A percentile compares a stretch with the other conserved stretches of the same genome.
Evolutionary conservation across 2,797 vertebrate genomes (phyloP).

Genomic region (Anisognathus igniventris): DNA sequence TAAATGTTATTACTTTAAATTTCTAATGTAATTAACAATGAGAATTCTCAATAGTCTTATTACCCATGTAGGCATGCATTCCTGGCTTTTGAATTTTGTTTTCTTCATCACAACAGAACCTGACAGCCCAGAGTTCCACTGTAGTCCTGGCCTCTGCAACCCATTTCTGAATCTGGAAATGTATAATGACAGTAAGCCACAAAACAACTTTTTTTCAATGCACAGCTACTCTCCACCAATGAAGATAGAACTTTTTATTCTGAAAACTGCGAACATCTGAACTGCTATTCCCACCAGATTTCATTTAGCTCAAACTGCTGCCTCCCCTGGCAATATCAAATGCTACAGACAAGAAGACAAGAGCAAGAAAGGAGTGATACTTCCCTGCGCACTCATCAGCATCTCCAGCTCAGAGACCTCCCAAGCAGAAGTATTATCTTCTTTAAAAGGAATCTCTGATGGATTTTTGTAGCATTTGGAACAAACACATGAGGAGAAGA

Average conservation of each 20-base stretch:
- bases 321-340: background rate
- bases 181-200: background rate
- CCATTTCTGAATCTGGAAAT: background rate
- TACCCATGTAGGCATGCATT: background rate
- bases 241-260: background rate
- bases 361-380: background rate
- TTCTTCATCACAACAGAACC: background rate
- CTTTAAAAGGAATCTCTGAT: background rate
- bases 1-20: background rate
- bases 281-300: background rate
- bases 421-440: constrained; percentile 23
- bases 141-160: background rate
- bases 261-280: background rate
- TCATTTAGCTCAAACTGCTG: background rate
- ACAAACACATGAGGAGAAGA: background rate
- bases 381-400: constrained; percentile 12
- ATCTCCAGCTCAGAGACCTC: background rate
- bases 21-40: background rate
- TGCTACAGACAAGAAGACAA: background rate
- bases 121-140: background rate
- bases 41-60: background rate
- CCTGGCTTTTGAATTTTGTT: background rate
- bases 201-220: background rate
- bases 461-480: background rate
- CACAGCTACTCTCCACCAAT: background rate